Percentiles rank a stretch among this genome's conserved stretches.
These are phyloP conservation scores for Drosophila histrio DNA, from an alignment of 2,888 invertebrate species.

Conservation along the genomic window DNA sequence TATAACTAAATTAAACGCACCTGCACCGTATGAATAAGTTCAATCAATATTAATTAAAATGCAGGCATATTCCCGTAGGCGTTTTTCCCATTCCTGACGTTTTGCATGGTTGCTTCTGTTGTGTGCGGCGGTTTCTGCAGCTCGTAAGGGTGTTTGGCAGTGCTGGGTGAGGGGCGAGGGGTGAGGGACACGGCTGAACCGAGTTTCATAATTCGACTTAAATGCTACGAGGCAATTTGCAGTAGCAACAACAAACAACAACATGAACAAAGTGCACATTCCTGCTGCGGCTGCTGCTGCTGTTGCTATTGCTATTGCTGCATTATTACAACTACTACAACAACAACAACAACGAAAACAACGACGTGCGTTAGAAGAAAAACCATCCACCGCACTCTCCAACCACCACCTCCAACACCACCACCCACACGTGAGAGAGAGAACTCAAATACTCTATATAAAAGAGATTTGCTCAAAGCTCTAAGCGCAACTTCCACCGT, in stretches of 20 bases:
- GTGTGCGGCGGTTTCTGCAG: constrained; percentile 5
- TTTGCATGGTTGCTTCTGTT: constrained; percentile 46
- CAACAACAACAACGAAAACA: constrained; percentile 30
- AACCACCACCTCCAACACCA: constrained; percentile 56
- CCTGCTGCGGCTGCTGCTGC: constrained; percentile 50
- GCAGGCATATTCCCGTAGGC: constrained; percentile 62
- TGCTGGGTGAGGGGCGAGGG: not conserved
- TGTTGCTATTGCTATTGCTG: constrained; percentile 39
- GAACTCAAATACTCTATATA: not conserved
- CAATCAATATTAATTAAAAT: constrained; percentile 81
- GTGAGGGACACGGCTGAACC: constrained; percentile 21
- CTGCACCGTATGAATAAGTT: constrained; percentile 55
- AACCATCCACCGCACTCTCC: constrained; percentile 34
- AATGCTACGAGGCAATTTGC: constrained; percentile 78
- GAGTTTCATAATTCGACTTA: constrained; percentile 77
- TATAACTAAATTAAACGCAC: constrained; percentile 60
- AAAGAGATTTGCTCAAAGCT: constrained; percentile 27
- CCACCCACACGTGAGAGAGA: constrained; percentile 35
- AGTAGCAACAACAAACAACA: constrained; percentile 62
- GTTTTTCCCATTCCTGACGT: constrained; percentile 22
- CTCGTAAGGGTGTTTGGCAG: constrained; percentile 9
- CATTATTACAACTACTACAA: constrained; percentile 59
- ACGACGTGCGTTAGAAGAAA: constrained; percentile 29
- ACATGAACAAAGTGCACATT: constrained; percentile 73
- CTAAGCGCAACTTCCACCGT: constrained; percentile 33